A percentile compares a stretch with the other conserved stretches of the same genome.
Evolutionary conservation across 2,888 invertebrate species (phyloP).

Genomic region (Byasa hedistus): DNA sequence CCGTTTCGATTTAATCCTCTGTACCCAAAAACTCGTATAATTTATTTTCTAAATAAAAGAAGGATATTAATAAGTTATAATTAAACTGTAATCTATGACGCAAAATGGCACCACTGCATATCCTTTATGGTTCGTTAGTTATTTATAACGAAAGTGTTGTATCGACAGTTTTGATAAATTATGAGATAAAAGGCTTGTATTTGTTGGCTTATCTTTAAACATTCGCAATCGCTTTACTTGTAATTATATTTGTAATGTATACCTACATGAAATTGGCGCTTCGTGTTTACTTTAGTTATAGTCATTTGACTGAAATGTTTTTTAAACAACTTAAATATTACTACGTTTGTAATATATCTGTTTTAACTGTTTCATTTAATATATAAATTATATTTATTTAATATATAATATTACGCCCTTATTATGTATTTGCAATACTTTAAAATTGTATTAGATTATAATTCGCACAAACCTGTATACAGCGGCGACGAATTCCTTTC

Average conservation of each 20-base stretch:
- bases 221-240: slow-evolving; percentile 2
- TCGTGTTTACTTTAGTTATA: background rate
- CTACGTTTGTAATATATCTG: too few relatives aligned
- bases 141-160: slow-evolving; percentile 23
- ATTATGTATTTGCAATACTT: background rate
- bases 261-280: background rate
- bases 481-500: slow-evolving; percentile 9
- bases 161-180: slow-evolving; percentile 25
- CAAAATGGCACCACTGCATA: slow-evolving; percentile 10
- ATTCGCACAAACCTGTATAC: slow-evolving; percentile 13
- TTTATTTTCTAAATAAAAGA: background rate
- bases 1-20: background rate
- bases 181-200: slow-evolving; percentile 19
- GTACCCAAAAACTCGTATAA: background rate
- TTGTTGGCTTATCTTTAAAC: slow-evolving; percentile 9
- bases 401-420: too few relatives aligned
- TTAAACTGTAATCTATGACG: slow-evolving; percentile 4
- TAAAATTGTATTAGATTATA: background rate
- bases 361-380: background rate
- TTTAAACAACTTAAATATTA: too few relatives aligned
- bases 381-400: too few relatives aligned
- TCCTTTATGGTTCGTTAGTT: background rate
- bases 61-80: background rate
- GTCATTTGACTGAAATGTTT: background rate
- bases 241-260: background rate